Percentiles rank a stretch among this genome's conserved stretches.
Conservation (phyloP, 2,888 invertebrate genomes). For the Ametastegia equiseti region DNA sequence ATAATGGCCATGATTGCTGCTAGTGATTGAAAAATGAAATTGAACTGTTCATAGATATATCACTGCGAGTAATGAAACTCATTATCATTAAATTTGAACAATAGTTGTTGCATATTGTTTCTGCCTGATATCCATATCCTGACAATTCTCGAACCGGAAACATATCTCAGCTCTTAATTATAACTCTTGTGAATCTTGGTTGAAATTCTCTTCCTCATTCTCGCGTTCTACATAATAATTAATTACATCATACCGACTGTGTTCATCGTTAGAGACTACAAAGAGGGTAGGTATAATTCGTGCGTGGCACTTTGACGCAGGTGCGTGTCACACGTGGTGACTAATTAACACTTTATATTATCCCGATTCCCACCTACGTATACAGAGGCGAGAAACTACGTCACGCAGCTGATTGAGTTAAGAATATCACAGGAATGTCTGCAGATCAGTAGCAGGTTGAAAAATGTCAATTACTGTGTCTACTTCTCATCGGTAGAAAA, state of each 20-base stretch:
- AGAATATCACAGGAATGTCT: not conserved
- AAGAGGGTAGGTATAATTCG: not conserved
- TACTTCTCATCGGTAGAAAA: no score
- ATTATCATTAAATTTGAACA: no score
- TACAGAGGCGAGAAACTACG: not conserved
- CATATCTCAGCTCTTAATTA: not conserved
- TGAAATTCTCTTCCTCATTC: not conserved
- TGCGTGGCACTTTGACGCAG: not conserved
- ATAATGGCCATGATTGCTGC: not conserved
- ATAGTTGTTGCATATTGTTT: no score
- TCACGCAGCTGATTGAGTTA: not conserved
- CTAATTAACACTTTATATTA: constrained; percentile 22
- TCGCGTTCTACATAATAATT: not conserved
- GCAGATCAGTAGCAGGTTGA: not conserved
- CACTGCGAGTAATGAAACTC: no score
- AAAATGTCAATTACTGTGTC: not conserved
- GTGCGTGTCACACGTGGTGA: not conserved
- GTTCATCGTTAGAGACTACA: constrained; percentile 9
- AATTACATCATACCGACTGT: not conserved
- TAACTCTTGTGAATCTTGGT: not conserved
- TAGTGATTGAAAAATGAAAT: not conserved
- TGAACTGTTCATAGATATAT: not conserved
- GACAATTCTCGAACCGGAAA: no score
- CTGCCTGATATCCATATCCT: no score
- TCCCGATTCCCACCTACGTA: not conserved